phyloP scores from a whole-genome alignment of 2,797 vertebrate species.

The Tapera naevia region DNA sequence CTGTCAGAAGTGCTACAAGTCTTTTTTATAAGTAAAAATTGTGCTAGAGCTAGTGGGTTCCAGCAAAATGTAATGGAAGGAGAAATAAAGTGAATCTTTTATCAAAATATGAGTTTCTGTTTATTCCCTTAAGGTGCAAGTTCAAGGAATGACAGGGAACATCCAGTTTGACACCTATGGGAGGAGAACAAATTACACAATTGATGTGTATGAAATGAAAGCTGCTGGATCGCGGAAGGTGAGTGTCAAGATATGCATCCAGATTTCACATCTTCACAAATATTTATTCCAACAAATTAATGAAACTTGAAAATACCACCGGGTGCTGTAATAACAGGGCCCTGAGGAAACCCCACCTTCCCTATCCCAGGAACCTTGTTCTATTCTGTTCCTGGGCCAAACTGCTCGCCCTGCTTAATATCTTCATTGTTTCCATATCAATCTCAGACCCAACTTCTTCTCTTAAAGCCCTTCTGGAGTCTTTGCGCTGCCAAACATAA shows the following conservation, averaged over 20 bases:
- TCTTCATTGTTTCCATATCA: background rate
- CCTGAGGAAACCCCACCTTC: background rate
- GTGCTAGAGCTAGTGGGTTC: background rate
- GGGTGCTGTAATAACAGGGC: background rate
- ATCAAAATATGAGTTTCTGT: constrained; percentile 30
- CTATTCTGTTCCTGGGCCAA: background rate
- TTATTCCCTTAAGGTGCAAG: constrained; percentile 86
- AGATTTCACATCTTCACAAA: background rate
- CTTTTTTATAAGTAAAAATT: background rate
- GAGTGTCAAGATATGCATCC: constrained; percentile 58
- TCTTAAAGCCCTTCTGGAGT: background rate
- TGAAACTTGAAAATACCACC: background rate
- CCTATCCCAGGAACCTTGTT: background rate
- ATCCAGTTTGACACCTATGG: constrained; percentile 99
- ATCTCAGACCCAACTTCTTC: background rate
- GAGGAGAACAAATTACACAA: constrained; percentile 96
- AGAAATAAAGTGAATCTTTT: background rate
- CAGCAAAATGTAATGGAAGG: background rate
- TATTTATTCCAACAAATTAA: background rate
- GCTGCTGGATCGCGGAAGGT: constrained; percentile 92
- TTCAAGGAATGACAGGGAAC: constrained; percentile 98
- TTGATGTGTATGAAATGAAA: constrained; percentile 98
- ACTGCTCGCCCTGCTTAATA: background rate
- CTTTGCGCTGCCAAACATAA: background rate
- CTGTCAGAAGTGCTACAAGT: background rate